Evolutionary conservation across 92 coral and sea anemone species (phyloP).

Genomic region (Meandrina meandrites): DNA sequence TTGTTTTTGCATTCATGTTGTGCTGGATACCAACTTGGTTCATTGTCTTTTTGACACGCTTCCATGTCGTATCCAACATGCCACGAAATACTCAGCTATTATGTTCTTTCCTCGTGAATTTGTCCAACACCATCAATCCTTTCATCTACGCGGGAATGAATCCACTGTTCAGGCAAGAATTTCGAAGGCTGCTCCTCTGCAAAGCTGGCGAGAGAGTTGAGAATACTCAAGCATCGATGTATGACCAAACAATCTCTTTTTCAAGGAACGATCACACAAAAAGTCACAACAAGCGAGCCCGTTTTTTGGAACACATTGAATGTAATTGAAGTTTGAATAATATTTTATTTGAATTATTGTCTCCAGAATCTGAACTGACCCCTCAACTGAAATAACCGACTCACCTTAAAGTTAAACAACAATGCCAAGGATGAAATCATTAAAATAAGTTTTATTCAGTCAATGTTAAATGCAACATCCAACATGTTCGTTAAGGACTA

Average conservation of each 20-base stretch:
- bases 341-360: too few relatives aligned
- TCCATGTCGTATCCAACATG: neutral
- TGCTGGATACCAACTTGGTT: conserved; percentile 24
- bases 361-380: too few relatives aligned
- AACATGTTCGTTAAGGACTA: too few relatives aligned
- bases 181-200: neutral
- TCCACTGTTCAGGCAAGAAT: neutral
- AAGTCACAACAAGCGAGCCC: too few relatives aligned
- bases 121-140: neutral
- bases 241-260: neutral
- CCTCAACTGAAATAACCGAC: too few relatives aligned
- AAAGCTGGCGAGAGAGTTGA: neutral
- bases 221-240: neutral
- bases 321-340: too few relatives aligned
- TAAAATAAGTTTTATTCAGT: too few relatives aligned
- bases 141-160: conserved; percentile 15
- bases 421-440: too few relatives aligned
- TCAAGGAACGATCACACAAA: neutral
- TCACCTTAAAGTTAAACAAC: too few relatives aligned
- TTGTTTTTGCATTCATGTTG: conserved; percentile 7
- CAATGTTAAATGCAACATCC: too few relatives aligned
- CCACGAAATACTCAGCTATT: neutral
- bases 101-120: neutral
- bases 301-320: too few relatives aligned
- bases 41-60: neutral